phyloP scores from a whole-genome alignment of 2,113 vertebrate species.

The Solenodon paradoxus region DNA sequence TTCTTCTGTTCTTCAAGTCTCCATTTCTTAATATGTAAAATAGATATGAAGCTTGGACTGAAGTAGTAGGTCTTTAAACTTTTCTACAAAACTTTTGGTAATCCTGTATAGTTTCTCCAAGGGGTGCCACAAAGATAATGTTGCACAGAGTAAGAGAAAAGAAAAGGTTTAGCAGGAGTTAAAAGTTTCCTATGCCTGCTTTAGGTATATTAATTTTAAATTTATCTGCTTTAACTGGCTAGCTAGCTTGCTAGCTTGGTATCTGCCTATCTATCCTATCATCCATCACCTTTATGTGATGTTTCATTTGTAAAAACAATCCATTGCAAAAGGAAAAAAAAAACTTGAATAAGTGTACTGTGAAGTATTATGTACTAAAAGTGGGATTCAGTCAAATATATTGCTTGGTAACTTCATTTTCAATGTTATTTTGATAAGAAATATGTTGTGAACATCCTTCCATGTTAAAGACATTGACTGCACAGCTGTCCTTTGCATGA shows the following conservation, averaged over 20 bases:
- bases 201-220: background rate
- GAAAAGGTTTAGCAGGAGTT: background rate
- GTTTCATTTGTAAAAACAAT: background rate
- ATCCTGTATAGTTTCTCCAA: background rate
- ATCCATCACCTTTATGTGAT: background rate
- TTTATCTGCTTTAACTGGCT: constrained; percentile 5
- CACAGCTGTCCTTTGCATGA: background rate
- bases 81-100: background rate
- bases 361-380: background rate
- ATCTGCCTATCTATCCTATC: too few relatives aligned
- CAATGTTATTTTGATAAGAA: background rate
- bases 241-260: too few relatives aligned
- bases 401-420: background rate
- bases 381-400: background rate
- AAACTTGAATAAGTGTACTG: background rate
- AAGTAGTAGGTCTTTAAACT: background rate
- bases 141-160: background rate
- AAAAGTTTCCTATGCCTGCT: background rate
- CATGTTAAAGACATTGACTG: background rate
- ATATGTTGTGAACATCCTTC: background rate
- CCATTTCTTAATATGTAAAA: background rate
- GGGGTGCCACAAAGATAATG: background rate
- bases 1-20: background rate
- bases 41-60: background rate
- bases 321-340: background rate